These are phyloP conservation scores for Siniperca undulata DNA, from an alignment of 2,797 vertebrate genomes.

Conservation along the genomic window DNA sequence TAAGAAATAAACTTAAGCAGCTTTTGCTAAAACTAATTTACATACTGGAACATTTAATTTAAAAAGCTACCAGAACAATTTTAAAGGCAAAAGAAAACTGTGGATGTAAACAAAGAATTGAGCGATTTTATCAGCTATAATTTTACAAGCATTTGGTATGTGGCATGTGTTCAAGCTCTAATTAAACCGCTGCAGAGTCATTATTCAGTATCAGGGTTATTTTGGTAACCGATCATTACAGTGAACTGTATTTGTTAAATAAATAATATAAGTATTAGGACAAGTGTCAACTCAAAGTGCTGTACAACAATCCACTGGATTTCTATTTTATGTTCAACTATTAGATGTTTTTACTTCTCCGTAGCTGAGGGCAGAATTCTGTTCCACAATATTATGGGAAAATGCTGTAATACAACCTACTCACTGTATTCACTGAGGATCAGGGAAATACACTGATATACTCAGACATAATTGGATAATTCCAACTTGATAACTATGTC, in stretches of 20 bases:
- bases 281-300: not conserved
- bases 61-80: not conserved
- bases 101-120: too few relatives aligned
- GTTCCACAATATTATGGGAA: not conserved
- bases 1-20: constrained; percentile 10
- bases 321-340: not conserved
- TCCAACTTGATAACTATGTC: not conserved
- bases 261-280: not conserved
- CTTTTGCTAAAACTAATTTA: not conserved
- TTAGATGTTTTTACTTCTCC: not conserved
- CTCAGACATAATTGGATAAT: not conserved
- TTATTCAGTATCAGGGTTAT: not conserved
- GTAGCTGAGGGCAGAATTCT: not conserved
- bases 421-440: not conserved
- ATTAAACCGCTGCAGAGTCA: not conserved
- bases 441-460: not conserved
- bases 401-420: not conserved
- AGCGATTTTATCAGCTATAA: not conserved
- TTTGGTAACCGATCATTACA: not conserved
- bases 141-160: not conserved
- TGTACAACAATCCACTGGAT: not conserved
- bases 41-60: not conserved
- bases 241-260: not conserved
- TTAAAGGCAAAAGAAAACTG: not conserved
- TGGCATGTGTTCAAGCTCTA: not conserved